Percentiles rank a stretch among this genome's conserved stretches.
Evolutionary conservation across 2,888 invertebrate species (phyloP).

Genomic region (Elgonia sp.): DNA sequence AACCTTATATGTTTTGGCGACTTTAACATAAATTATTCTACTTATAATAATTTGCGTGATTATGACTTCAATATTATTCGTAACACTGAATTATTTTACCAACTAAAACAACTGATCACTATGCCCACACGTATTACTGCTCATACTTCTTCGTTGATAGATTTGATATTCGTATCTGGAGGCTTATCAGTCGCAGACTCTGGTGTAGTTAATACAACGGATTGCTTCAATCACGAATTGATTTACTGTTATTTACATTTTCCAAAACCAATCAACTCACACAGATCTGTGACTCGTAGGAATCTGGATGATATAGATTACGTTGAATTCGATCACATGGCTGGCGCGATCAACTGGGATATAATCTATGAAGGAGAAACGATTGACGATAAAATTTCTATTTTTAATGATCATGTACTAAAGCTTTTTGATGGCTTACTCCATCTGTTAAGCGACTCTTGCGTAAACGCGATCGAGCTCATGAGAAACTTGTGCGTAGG

Average conservation of each 20-base stretch:
- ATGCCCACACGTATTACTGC: neutral
- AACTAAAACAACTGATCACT: too few species aligned
- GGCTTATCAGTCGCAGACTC: neutral
- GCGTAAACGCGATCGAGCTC: neutral
- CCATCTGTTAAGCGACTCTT: neutral
- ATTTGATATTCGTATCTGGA: neutral
- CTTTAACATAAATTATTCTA: too few species aligned
- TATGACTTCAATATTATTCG: too few species aligned
- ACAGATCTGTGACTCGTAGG: neutral
- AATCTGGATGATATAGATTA: neutral
- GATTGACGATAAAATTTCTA: neutral
- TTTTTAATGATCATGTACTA: neutral
- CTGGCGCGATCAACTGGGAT: neutral
- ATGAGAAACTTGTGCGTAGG: neutral
- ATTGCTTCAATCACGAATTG: constrained; percentile 14
- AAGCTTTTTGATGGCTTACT: constrained; percentile 19
- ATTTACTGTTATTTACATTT: neutral
- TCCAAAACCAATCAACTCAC: neutral
- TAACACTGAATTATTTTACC: too few species aligned
- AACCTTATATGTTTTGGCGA: too few species aligned
- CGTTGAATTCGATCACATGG: neutral
- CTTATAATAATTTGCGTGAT: too few species aligned
- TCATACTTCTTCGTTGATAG: neutral
- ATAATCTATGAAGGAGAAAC: neutral
- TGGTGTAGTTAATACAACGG: neutral